Evolutionary conservation across 2,888 invertebrate genomes (phyloP).

Genomic region (Eumacrocentrus americanus): DNA sequence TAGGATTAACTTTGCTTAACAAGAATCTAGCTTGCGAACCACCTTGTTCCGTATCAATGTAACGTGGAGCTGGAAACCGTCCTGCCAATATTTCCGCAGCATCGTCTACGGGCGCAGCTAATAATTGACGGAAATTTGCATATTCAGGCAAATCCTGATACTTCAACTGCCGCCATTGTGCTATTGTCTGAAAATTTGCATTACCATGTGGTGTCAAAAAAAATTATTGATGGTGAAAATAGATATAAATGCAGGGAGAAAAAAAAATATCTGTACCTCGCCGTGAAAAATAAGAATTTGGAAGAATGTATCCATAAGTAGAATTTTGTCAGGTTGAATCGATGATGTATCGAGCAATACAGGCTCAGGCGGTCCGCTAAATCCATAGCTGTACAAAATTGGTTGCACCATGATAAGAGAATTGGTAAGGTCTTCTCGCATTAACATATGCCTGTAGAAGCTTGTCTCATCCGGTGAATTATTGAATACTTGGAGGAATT

Average conservation of each 20-base stretch:
- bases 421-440: slow-evolving; percentile 96
- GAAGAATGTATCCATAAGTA: slow-evolving; percentile 99
- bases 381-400: slow-evolving; percentile 97
- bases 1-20: slow-evolving; percentile 99
- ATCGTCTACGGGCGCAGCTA: slow-evolving; percentile 96
- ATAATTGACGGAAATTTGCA: slow-evolving; percentile 93
- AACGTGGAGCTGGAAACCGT: slow-evolving; percentile 97
- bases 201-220: too few relatives aligned
- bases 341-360: slow-evolving; percentile 96
- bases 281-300: slow-evolving; percentile 99
- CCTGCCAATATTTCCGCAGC: slow-evolving; percentile 95
- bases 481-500: slow-evolving; percentile 99
- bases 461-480: slow-evolving; percentile 99
- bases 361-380: slow-evolving; percentile 96
- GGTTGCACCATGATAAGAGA: slow-evolving; percentile 99
- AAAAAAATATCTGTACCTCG: slow-evolving; percentile 70
- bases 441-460: slow-evolving; percentile 96
- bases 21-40: slow-evolving; percentile 99
- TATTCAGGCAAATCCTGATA: slow-evolving; percentile 98
- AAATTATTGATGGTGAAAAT: too few relatives aligned
- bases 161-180: slow-evolving; percentile 93
- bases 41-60: slow-evolving; percentile 99
- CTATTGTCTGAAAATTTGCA: slow-evolving; percentile 90
- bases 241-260: too few relatives aligned
- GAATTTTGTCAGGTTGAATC: slow-evolving; percentile 95